phyloP scores from a whole-genome alignment of 2,113 vertebrate genomes.

The Synodontis membranacea region DNA sequence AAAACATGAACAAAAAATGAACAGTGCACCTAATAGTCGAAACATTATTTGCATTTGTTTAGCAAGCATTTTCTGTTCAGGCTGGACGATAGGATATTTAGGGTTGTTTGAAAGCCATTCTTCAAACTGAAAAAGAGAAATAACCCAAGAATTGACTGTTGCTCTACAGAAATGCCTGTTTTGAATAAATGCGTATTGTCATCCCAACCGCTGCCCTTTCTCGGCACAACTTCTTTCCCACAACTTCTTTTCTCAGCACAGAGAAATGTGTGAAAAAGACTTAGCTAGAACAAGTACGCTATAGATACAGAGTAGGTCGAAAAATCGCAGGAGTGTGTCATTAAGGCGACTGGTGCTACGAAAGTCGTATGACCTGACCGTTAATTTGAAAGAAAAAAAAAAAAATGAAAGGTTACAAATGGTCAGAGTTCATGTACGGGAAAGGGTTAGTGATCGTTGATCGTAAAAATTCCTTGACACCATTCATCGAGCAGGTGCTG shows the following conservation, averaged over 20 bases:
- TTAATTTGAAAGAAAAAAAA: no score
- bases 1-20: background rate
- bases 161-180: background rate
- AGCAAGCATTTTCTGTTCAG: background rate
- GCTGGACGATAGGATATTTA: no score
- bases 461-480: background rate
- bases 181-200: background rate
- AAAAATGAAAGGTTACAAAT: background rate
- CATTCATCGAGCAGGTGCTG: conserved; percentile 20
- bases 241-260: background rate
- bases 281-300: background rate
- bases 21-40: background rate
- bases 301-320: background rate
- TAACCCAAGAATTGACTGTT: background rate
- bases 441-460: background rate
- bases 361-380: background rate
- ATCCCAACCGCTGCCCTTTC: background rate
- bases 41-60: background rate
- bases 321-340: background rate
- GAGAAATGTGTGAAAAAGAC: background rate
- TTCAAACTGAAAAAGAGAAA: background rate
- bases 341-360: background rate
- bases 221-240: background rate
- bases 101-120: background rate
- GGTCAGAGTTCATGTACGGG: background rate